A percentile compares a stretch with the other conserved stretches of the same genome.
Conservation (phyloP, 2,888 invertebrate species). For the Ariolimax columbianus region DNA sequence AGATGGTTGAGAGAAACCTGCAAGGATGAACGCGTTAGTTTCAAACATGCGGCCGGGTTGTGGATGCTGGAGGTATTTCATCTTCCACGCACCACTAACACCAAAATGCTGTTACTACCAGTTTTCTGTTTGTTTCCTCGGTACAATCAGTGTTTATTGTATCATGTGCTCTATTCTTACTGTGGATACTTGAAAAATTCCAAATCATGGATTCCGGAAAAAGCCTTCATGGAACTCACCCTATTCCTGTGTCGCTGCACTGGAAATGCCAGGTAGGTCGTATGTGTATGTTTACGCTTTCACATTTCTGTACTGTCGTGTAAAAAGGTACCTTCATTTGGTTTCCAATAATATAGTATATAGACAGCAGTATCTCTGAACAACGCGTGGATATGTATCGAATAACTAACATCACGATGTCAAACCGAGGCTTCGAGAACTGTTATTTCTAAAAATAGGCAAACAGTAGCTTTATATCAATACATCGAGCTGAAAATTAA, state of each 20-base stretch:
- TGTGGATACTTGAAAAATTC: constrained; percentile 4
- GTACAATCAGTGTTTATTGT: background rate
- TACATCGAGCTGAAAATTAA: too few relatives aligned
- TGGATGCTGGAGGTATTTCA: background rate
- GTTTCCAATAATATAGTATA: too few relatives aligned
- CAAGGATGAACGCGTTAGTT: background rate
- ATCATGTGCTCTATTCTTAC: background rate
- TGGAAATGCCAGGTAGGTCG: constrained; percentile 26
- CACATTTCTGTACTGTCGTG: background rate
- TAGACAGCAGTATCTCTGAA: too few relatives aligned
- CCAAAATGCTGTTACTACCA: background rate
- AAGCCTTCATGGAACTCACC: background rate
- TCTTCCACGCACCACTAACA: background rate
- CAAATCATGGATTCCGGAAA: background rate
- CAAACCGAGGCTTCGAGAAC: background rate
- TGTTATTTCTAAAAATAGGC: background rate
- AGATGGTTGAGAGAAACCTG: background rate
- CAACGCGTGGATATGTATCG: too few relatives aligned
- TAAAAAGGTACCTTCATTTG: background rate
- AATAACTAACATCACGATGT: too few relatives aligned
- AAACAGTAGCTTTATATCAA: too few relatives aligned
- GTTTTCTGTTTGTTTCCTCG: background rate
- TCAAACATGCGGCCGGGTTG: background rate
- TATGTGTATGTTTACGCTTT: constrained; percentile 22
- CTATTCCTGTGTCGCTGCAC: background rate